phyloP scores from a whole-genome alignment of 2,888 invertebrate species.

The Phyllotreta striolata region DNA sequence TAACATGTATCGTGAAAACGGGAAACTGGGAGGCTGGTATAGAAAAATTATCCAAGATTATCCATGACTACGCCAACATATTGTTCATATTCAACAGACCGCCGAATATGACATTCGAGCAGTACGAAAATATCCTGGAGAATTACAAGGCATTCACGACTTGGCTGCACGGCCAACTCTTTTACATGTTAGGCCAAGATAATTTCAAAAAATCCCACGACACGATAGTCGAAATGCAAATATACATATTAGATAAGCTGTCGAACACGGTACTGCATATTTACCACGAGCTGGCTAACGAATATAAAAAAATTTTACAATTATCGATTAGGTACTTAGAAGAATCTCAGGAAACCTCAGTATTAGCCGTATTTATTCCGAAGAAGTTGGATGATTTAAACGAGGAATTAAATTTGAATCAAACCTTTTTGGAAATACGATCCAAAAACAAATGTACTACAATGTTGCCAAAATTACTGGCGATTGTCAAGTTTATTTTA shows the following conservation, averaged over 20 bases:
- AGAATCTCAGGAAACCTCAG: slow-evolving; percentile 47
- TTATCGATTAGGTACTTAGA: slow-evolving; percentile 62
- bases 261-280: slow-evolving; percentile 64
- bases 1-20: slow-evolving; percentile 61
- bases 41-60: slow-evolving; percentile 67
- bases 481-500: slow-evolving; percentile 50
- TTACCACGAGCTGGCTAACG: slow-evolving; percentile 62
- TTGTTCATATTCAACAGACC: slow-evolving; percentile 63
- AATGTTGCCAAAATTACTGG: slow-evolving; percentile 51
- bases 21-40: slow-evolving; percentile 66
- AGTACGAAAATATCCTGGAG: slow-evolving; percentile 59
- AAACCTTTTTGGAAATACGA: slow-evolving; percentile 50
- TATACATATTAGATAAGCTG: slow-evolving; percentile 65
- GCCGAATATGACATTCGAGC: slow-evolving; percentile 61
- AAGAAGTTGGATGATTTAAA: slow-evolving; percentile 56
- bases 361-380: slow-evolving; percentile 63
- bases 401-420: slow-evolving; percentile 51
- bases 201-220: slow-evolving; percentile 65
- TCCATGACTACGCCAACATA: slow-evolving; percentile 68
- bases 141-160: slow-evolving; percentile 66
- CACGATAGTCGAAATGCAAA: slow-evolving; percentile 65
- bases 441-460: slow-evolving; percentile 41
- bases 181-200: slow-evolving; percentile 68
- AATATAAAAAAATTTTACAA: slow-evolving; percentile 63
- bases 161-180: slow-evolving; percentile 74